These are phyloP conservation scores for Microtus oregoni DNA, from an alignment of 2,113 vertebrate species.

Conservation along the genomic window DNA sequence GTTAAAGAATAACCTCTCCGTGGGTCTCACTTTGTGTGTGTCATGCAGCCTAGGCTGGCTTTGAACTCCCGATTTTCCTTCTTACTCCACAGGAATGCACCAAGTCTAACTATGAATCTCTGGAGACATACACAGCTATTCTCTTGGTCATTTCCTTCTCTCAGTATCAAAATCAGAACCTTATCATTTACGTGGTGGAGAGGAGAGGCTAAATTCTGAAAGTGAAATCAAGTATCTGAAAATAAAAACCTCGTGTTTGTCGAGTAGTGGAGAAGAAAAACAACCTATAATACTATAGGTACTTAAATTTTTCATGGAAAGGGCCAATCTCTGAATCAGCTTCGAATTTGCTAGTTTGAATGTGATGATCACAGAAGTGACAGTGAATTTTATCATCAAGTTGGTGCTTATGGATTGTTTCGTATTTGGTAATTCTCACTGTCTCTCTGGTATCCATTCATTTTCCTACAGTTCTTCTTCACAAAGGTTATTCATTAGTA, in stretches of 20 bases:
- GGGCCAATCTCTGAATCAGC: neutral
- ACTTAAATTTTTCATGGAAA: neutral
- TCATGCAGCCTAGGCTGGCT: neutral
- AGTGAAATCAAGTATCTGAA: constrained; percentile 35
- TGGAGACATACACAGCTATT: neutral
- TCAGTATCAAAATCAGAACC: constrained; percentile 44
- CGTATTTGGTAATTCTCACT: constrained; percentile 26
- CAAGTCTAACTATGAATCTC: neutral
- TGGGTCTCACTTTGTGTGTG: no score
- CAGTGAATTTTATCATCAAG: constrained; percentile 17
- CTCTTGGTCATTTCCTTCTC: neutral
- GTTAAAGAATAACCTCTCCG: neutral
- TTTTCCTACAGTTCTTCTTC: constrained; percentile 14
- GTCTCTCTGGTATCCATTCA: constrained; percentile 10
- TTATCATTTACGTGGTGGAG: constrained; percentile 45
- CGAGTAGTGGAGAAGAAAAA: neutral
- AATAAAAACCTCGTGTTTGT: constrained; percentile 22
- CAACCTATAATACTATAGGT: neutral
- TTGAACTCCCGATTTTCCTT: neutral
- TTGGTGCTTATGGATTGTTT: neutral
- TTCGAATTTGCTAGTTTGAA: constrained; percentile 12
- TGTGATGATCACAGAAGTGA: neutral
- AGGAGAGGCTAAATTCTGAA: constrained; percentile 29
- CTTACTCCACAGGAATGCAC: neutral
- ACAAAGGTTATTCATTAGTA: neutral